These are phyloP conservation scores for Lepetodrilus schrolli DNA, from an alignment of 2,888 invertebrate genomes.

Conservation along the genomic window DNA sequence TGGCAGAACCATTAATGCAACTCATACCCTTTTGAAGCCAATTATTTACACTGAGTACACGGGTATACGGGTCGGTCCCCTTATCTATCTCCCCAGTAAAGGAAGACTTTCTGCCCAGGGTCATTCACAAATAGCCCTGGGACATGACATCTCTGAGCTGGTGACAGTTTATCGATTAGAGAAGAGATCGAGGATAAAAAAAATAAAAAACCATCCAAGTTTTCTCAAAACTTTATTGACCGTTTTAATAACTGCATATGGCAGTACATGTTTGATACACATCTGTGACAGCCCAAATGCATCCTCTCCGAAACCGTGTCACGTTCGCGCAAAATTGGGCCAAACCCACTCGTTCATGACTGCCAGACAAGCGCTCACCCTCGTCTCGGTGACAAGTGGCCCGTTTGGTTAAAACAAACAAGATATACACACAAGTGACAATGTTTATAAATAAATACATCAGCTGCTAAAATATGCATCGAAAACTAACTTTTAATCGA, in stretches of 20 bases:
- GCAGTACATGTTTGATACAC: conserved; percentile 6
- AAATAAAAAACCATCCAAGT: background rate
- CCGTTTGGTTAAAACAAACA: background rate
- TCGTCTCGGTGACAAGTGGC: background rate
- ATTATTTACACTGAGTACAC: background rate
- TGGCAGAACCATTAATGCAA: conserved; percentile 16
- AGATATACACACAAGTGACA: background rate
- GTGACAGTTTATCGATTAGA: conserved; percentile 1
- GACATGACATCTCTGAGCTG: no score
- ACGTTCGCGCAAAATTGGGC: conserved; percentile 20
- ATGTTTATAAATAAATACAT: background rate
- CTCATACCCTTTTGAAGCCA: conserved; percentile 8
- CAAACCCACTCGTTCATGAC: conserved; percentile 25
- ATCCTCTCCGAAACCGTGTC: conserved; percentile 15
- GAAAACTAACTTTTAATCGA: background rate
- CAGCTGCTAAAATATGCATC: background rate
- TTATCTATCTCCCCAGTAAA: background rate
- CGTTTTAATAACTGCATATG: background rate
- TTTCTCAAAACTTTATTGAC: background rate
- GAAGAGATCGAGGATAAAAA: no score
- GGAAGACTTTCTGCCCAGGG: background rate
- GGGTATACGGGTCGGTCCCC: background rate
- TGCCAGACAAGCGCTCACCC: conserved; percentile 4
- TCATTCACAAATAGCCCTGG: background rate
- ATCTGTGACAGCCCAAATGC: conserved; percentile 24